These are phyloP conservation scores for Teinopalpus imperialis DNA, from an alignment of 2,888 invertebrate genomes.

Conservation along the genomic window DNA sequence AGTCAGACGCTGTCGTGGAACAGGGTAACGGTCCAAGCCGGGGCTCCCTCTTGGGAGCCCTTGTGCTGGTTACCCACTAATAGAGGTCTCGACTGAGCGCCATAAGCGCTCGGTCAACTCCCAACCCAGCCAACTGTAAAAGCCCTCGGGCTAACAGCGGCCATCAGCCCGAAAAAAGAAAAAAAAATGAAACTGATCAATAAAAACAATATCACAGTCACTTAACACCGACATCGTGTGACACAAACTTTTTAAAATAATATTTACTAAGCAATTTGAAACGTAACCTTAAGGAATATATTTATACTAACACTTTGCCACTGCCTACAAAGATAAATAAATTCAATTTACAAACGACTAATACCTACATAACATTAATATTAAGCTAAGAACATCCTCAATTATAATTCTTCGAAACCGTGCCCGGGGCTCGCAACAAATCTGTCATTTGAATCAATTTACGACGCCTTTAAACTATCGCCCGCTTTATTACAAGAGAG, in stretches of 20 bases:
- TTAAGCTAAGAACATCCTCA: slow-evolving; percentile 11
- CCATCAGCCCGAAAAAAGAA: too few relatives aligned
- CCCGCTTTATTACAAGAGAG: slow-evolving; percentile 28
- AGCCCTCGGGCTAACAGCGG: too few relatives aligned
- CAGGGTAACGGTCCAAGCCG: too few relatives aligned
- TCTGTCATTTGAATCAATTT: slow-evolving; percentile 31
- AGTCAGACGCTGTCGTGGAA: too few relatives aligned
- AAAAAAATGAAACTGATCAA: too few relatives aligned
- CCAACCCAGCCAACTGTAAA: too few relatives aligned
- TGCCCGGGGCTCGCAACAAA: slow-evolving; percentile 8
- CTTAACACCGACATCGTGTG: slow-evolving; percentile 5
- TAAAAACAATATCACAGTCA: too few relatives aligned
- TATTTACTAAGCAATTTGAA: slow-evolving; percentile 11
- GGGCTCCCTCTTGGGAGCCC: too few relatives aligned
- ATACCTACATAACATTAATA: slow-evolving; percentile 1
- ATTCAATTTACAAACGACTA: slow-evolving; percentile 12
- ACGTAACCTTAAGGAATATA: slow-evolving; percentile 2
- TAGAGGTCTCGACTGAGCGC: too few relatives aligned
- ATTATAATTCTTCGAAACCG: slow-evolving; percentile 13
- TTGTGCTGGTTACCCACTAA: too few relatives aligned
- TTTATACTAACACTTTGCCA: slow-evolving; percentile 4
- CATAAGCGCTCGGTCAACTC: too few relatives aligned
- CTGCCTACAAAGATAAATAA: slow-evolving; percentile 1
- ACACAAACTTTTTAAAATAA: slow-evolving; percentile 11
- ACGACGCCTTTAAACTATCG: slow-evolving; percentile 28